Conservation (phyloP, 2,888 invertebrate species). For the Synergus umbraculus region DNA sequence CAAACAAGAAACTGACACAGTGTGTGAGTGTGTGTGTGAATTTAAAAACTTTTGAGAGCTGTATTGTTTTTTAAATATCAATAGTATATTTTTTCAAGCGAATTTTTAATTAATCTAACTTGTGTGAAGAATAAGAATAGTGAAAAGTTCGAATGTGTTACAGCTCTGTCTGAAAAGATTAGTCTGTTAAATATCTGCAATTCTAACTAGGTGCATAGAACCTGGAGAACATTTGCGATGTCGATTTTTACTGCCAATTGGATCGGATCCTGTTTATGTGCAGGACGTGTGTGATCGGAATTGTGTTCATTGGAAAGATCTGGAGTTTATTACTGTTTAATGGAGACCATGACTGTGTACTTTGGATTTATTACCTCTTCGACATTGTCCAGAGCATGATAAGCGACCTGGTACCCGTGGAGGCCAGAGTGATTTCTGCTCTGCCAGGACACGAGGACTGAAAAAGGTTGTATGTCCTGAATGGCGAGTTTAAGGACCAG, state of each 20-base stretch:
- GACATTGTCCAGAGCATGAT: conserved; percentile 84
- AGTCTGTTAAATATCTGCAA: neutral
- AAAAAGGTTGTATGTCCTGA: conserved; percentile 92
- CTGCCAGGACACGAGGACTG: conserved; percentile 93
- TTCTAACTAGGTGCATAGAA: neutral
- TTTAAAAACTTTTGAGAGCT: neutral
- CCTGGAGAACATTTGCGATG: neutral
- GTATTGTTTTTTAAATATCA: no score
- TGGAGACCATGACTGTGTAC: conserved; percentile 3
- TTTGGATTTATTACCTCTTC: conserved; percentile 77
- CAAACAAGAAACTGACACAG: neutral
- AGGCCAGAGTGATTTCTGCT: conserved; percentile 91
- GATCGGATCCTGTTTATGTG: neutral
- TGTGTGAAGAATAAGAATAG: neutral
- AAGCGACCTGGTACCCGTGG: conserved; percentile 91
- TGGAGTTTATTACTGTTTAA: conserved; percentile 12
- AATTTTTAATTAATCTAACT: no score
- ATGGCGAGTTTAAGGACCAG: conserved; percentile 90
- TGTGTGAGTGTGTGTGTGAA: neutral
- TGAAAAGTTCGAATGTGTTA: neutral
- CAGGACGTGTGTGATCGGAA: neutral
- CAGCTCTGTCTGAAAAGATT: neutral
- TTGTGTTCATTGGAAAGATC: neutral
- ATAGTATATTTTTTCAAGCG: no score
- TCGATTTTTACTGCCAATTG: conserved; percentile 4